phyloP scores from a whole-genome alignment of 2,888 invertebrate species.

The Cartodere bifasciata region DNA sequence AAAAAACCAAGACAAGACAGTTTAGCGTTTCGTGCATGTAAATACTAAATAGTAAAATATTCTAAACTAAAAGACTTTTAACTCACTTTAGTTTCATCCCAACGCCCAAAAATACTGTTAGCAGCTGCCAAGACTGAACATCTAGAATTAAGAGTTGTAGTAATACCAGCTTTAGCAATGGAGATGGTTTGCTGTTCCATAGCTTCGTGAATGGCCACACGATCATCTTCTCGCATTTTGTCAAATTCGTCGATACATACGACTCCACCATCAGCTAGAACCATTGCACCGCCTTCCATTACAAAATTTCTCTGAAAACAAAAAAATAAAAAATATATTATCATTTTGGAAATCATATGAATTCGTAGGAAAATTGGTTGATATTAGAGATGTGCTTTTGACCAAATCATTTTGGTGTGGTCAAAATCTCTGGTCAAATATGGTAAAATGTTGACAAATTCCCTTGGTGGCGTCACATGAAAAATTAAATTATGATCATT shows the following conservation, averaged over 20 bases:
- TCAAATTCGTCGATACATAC: slow-evolving; percentile 99
- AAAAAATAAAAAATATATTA: slow-evolving; percentile 11
- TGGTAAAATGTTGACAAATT: too few relatives aligned
- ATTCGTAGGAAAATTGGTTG: too few relatives aligned
- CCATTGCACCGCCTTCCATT: slow-evolving; percentile 99
- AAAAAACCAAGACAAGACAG: too few relatives aligned
- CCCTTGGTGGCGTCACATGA: too few relatives aligned
- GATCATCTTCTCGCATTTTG: slow-evolving; percentile 98
- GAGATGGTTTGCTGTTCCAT: slow-evolving; percentile 99
- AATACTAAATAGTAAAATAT: slow-evolving; percentile 1
- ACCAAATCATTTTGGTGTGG: too few relatives aligned
- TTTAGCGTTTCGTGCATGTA: background rate
- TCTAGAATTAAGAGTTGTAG: slow-evolving; percentile 94
- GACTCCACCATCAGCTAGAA: slow-evolving; percentile 95
- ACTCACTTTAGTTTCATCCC: slow-evolving; percentile 84
- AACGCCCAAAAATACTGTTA: slow-evolving; percentile 94
- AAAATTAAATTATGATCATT: too few relatives aligned
- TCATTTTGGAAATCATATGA: too few relatives aligned
- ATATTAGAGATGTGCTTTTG: too few relatives aligned
- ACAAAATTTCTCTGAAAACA: slow-evolving; percentile 74
- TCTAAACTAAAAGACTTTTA: slow-evolving; percentile 1
- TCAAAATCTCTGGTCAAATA: too few relatives aligned
- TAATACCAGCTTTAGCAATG: slow-evolving; percentile 98
- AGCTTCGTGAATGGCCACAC: slow-evolving; percentile 98
- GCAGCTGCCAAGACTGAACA: slow-evolving; percentile 99